phyloP scores from a whole-genome alignment of 2,113 vertebrate species.

The Ptilonorhynchus violaceus region DNA sequence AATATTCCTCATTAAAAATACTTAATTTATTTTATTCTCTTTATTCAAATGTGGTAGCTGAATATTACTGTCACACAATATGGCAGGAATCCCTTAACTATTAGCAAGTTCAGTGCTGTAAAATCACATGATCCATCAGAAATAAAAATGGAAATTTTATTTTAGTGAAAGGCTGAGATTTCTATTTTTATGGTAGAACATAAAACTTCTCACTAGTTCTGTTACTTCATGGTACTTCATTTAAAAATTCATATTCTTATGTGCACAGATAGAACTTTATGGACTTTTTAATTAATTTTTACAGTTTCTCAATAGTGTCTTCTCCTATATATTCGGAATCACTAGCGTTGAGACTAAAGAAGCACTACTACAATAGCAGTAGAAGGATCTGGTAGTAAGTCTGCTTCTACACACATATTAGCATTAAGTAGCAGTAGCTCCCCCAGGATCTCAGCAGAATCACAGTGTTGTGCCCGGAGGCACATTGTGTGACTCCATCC shows the following conservation, averaged over 20 bases:
- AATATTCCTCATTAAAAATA: not conserved
- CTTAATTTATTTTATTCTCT: not conserved
- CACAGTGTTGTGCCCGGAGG: not conserved
- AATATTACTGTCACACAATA: not conserved
- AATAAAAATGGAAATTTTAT: not conserved
- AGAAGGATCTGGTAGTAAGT: not conserved
- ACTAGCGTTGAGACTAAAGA: not conserved
- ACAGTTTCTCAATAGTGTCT: not conserved
- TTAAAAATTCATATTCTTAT: constrained; percentile 8
- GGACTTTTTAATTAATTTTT: constrained; percentile 14
- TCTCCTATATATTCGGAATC: not conserved
- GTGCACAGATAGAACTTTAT: not conserved
- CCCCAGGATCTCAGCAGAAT: not conserved
- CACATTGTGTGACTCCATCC: not conserved
- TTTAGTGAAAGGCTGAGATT: not conserved
- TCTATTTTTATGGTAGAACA: not conserved
- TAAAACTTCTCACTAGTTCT: not conserved
- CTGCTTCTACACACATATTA: not conserved
- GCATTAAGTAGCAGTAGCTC: not conserved
- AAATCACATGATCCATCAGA: not conserved
- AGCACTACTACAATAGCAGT: not conserved
- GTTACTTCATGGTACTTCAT: not conserved
- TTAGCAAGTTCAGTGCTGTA: not conserved
- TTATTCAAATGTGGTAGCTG: not conserved
- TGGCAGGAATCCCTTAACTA: not conserved